A percentile compares a stretch with the other conserved stretches of the same genome.
Evolutionary conservation across 2,113 vertebrate genomes (phyloP).

Genomic region (Cyanoderma ruficeps): DNA sequence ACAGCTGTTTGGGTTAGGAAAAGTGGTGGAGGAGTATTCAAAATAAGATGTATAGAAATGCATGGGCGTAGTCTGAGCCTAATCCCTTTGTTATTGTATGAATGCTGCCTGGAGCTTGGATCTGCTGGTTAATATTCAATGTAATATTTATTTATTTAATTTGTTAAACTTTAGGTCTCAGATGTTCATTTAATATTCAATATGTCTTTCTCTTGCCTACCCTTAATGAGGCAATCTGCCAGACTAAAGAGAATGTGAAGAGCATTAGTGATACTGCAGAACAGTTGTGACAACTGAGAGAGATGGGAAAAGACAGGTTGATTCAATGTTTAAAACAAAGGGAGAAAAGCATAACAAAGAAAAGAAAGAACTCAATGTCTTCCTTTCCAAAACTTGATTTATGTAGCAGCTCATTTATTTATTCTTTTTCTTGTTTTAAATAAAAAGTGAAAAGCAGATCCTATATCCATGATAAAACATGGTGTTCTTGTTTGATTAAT

Average conservation of each 20-base stretch:
- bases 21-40: background rate
- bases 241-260: background rate
- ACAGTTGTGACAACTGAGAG: conserved; percentile 28
- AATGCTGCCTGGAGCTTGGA: background rate
- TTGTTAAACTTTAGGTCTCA: background rate
- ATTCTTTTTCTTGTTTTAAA: conserved; percentile 19
- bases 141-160: background rate
- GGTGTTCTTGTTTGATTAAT: conserved; percentile 69
- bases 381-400: conserved; percentile 33
- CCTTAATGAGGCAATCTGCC: conserved; percentile 10
- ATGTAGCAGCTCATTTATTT: conserved; percentile 21
- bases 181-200: background rate
- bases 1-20: background rate
- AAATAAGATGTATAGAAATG: background rate
- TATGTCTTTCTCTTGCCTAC: background rate
- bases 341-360: conserved; percentile 23
- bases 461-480: background rate
- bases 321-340: conserved; percentile 29
- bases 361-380: background rate
- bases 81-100: background rate
- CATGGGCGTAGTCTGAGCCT: background rate
- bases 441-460: conserved; percentile 42
- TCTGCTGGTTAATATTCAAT: background rate
- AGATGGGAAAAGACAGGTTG: background rate
- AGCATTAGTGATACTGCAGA: background rate